These are phyloP conservation scores for Sesamia nonagrioides DNA, from an alignment of 1,140 invertebrate genomes.

Conservation along the genomic window DNA sequence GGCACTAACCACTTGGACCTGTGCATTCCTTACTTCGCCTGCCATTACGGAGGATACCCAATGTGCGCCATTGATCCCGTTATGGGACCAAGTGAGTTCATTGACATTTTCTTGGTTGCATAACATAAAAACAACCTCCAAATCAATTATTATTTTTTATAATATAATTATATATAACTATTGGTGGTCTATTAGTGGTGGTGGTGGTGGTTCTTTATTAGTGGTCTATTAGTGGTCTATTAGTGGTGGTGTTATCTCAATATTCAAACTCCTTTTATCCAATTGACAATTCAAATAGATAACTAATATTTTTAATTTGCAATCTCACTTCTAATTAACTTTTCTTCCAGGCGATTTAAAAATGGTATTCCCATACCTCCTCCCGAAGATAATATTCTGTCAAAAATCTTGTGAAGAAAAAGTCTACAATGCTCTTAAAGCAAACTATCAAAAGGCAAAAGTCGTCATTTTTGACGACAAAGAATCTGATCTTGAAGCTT, in stretches of 20 bases:
- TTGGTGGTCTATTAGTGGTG: too few species aligned
- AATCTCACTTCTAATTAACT: too few species aligned
- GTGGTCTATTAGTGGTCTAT: too few species aligned
- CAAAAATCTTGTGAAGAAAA: constrained; percentile 47
- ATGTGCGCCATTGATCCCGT: constrained; percentile 58
- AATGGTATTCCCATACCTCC: constrained; percentile 52
- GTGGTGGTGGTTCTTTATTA: too few species aligned
- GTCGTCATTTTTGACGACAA: constrained; percentile 59
- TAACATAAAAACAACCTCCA: too few species aligned
- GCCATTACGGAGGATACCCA: constrained; percentile 57
- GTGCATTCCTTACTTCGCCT: constrained; percentile 58
- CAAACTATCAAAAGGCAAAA: constrained; percentile 21
- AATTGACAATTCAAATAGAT: too few species aligned
- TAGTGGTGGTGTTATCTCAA: too few species aligned
- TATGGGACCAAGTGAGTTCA: constrained; percentile 29
- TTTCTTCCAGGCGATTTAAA: constrained; percentile 55
- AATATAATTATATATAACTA: too few species aligned
- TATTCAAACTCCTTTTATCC: too few species aligned
- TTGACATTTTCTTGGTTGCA: neutral
- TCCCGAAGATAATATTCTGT: constrained; percentile 62
- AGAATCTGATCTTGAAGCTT: constrained; percentile 52
- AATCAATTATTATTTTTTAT: too few species aligned
- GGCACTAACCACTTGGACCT: constrained; percentile 59
- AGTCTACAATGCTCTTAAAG: constrained; percentile 51
- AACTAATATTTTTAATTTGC: too few species aligned